These are phyloP conservation scores for Argopecten irradians DNA, from an alignment of 1,140 invertebrate genomes.

Conservation along the genomic window DNA sequence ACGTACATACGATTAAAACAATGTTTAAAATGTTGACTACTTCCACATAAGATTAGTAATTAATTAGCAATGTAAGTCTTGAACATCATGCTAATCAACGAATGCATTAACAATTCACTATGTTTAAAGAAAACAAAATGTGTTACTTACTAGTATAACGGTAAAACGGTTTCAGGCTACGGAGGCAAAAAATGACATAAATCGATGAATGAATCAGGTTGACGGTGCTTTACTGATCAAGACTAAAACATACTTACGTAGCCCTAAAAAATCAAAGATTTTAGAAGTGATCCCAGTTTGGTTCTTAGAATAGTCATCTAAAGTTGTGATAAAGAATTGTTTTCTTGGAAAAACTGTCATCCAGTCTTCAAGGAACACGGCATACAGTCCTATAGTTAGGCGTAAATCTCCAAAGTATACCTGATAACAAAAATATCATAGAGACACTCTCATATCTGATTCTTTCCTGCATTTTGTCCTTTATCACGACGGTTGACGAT, in stretches of 20 bases:
- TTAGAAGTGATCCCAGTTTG: background rate
- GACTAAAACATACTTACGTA: background rate
- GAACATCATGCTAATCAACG: no score
- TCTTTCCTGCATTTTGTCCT: no score
- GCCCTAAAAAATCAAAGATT: background rate
- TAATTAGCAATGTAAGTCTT: no score
- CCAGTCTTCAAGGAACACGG: background rate
- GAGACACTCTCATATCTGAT: no score
- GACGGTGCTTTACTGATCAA: background rate
- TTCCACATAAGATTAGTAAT: no score
- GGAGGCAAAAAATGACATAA: no score
- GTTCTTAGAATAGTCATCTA: background rate
- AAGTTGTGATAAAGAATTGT: background rate
- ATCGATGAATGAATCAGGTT: background rate
- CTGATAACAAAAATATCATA: background rate
- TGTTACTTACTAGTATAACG: background rate
- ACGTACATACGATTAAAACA: no score
- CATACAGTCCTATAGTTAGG: background rate
- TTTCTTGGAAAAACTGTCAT: background rate
- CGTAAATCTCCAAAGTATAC: background rate
- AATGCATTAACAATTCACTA: no score
- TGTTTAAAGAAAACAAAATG: no score
- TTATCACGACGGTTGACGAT: no score
- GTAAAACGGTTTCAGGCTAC: background rate
- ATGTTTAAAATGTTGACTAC: no score